A percentile compares a stretch with the other conserved stretches of the same genome.
These are phyloP conservation scores for Papilio xuthus DNA, from an alignment of 1,140 invertebrate genomes.

Conservation along the genomic window DNA sequence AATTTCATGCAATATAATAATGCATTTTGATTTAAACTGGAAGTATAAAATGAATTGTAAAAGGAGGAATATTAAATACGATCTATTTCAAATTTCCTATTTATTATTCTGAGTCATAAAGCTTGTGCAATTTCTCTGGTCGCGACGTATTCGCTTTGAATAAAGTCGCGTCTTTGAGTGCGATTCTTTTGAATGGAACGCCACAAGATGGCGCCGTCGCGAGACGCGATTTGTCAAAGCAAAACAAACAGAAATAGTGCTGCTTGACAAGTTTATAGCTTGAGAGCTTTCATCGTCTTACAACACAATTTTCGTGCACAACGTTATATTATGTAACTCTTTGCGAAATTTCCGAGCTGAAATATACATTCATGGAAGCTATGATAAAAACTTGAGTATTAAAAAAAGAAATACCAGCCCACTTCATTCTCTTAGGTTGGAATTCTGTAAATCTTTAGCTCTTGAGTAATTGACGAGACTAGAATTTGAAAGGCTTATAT, in stretches of 20 bases:
- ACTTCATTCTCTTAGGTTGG: not conserved
- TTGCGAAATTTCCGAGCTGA: conserved; percentile 6
- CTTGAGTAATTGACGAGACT: not conserved
- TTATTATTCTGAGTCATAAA: conserved; percentile 39
- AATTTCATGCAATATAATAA: conserved; percentile 54
- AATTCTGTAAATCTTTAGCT: not conserved
- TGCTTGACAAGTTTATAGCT: conserved; percentile 38
- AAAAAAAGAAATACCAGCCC: no score
- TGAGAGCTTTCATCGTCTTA: conserved; percentile 36
- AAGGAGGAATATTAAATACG: conserved; percentile 6
- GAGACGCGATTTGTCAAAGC: conserved; percentile 39
- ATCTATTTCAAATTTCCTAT: conserved; percentile 33
- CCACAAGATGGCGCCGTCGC: conserved; percentile 20
- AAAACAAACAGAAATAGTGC: conserved; percentile 39
- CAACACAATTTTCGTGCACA: conserved; percentile 26
- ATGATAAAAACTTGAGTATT: not conserved
- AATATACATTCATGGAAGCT: not conserved
- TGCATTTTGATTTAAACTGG: not conserved
- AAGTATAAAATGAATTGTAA: not conserved
- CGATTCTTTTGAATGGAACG: conserved; percentile 39
- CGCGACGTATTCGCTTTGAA: conserved; percentile 31
- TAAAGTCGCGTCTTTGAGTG: conserved; percentile 37
- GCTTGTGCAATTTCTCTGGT: conserved; percentile 33
- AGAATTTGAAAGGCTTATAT: not conserved
- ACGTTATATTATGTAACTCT: conserved; percentile 22